Evolutionary conservation across 2,113 vertebrate species (phyloP).

Genomic region (Solea solea): DNA sequence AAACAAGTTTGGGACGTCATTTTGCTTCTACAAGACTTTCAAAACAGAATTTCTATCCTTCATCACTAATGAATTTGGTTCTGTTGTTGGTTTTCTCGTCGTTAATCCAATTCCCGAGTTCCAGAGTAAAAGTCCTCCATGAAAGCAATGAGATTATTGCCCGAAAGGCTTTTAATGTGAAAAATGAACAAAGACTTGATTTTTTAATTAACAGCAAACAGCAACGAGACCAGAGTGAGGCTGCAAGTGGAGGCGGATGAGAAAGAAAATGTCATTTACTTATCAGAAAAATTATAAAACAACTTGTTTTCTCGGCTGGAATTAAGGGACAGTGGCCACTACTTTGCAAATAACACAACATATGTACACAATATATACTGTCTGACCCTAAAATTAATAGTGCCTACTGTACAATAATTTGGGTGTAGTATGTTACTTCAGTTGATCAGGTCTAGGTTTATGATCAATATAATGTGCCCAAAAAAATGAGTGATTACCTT

Average conservation of each 20-base stretch:
- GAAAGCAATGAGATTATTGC: background rate
- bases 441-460: no score
- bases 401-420: no score
- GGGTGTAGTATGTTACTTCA: no score
- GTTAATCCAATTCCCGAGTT: conserved; percentile 10
- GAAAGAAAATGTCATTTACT: background rate
- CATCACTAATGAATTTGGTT: background rate
- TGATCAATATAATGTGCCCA: no score
- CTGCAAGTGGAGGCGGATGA: background rate
- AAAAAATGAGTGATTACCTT: no score
- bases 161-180: conserved; percentile 19
- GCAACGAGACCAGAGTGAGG: background rate
- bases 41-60: background rate
- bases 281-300: background rate
- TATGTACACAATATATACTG: no score
- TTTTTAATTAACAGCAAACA: conserved; percentile 4
- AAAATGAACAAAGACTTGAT: background rate
- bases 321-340: no score
- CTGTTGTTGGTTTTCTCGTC: background rate
- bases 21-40: conserved; percentile 1
- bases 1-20: background rate
- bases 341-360: no score
- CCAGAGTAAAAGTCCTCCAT: conserved; percentile 11
- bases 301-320: background rate
- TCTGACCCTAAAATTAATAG: no score